Conservation (phyloP, 2,113 vertebrate genomes). For the Galeopterus variegatus region DNA sequence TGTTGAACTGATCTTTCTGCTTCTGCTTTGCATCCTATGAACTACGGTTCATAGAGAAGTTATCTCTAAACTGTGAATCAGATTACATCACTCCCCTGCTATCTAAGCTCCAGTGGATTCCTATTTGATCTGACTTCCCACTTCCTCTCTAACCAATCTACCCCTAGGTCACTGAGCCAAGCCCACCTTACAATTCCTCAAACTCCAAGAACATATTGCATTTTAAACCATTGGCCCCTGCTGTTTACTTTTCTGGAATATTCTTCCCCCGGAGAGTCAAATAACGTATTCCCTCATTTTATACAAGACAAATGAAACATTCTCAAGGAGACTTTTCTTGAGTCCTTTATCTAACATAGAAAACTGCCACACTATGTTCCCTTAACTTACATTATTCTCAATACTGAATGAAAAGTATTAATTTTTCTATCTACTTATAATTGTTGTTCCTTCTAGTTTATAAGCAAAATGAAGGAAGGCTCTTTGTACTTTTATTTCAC, state of each 20-base stretch:
- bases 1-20: not conserved
- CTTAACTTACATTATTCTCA: not conserved
- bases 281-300: not conserved
- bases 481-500: not conserved
- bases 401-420: not conserved
- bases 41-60: not conserved
- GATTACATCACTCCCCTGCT: not conserved
- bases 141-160: not conserved
- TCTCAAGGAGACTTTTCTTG: not conserved
- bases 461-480: not conserved
- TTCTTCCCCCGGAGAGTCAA: not conserved
- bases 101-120: not conserved
- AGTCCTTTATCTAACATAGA: not conserved
- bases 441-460: not conserved
- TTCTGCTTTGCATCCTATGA: not conserved
- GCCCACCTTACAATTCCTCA: not conserved
- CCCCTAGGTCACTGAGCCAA: not conserved
- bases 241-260: not conserved
- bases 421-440: not conserved
- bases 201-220: not conserved
- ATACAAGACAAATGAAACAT: not conserved
- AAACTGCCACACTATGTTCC: not conserved
- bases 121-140: not conserved
- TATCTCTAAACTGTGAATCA: not conserved
- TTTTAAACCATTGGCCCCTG: not conserved